Conservation (phyloP, 2,113 vertebrate species). For the Pao palembangensis region DNA sequence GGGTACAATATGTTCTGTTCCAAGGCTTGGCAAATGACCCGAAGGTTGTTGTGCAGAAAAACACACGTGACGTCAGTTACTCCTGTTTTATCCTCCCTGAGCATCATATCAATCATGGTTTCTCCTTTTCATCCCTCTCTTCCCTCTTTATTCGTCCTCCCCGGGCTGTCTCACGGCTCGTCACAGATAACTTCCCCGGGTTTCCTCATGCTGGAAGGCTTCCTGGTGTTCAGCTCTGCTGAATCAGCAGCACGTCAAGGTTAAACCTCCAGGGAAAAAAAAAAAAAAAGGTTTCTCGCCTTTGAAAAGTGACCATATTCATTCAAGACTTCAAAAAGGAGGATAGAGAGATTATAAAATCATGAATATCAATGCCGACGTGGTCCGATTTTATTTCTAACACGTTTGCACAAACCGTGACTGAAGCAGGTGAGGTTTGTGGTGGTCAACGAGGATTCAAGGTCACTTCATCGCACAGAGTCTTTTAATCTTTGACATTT, state of each 20-base stretch:
- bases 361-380: not conserved
- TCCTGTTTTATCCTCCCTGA: constrained; percentile 11
- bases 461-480: constrained; percentile 13
- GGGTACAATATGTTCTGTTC: constrained; percentile 35
- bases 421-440: not conserved
- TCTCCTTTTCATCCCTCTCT: constrained; percentile 3
- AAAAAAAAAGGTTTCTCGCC: constrained; percentile 15
- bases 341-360: not conserved
- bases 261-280: constrained; percentile 46
- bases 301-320: no score
- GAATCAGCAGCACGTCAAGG: constrained; percentile 65
- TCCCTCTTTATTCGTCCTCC: constrained; percentile 14
- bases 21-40: constrained; percentile 33
- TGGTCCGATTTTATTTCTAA: not conserved
- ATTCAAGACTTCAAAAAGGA: not conserved
- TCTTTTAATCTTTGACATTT: constrained; percentile 39
- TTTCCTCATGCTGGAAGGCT: constrained; percentile 16
- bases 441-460: constrained; percentile 17
- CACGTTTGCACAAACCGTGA: not conserved
- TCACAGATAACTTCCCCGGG: not conserved
- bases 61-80: constrained; percentile 36
- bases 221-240: constrained; percentile 50
- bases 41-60: constrained; percentile 13
- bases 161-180: constrained; percentile 2
- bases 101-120: not conserved